Evolutionary conservation across 1,140 invertebrate genomes (phyloP), one percentile per base, ranked within the genome.

Genomic region (Drosophila lacteicornis): DNA sequence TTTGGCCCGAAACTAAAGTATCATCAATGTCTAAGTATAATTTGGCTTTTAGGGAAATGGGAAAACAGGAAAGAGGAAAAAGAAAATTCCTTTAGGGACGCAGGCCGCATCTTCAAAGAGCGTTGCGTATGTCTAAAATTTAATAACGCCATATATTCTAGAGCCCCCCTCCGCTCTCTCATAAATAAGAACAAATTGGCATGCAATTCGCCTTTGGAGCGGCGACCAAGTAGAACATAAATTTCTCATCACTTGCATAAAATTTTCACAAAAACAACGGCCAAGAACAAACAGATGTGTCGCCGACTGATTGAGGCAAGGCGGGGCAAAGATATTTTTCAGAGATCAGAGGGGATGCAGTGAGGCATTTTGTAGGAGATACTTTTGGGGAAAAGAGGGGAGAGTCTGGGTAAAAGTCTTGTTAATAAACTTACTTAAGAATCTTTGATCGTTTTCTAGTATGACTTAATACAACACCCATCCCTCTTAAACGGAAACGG

Each of bases 161-260:
- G 40, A 33, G 9, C 33, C 51, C 40, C 36, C 75, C 40, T 30
- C 75, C 27, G 12, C 56, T 33, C 36, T 68, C 71, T 66, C 84
- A 82, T 86, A 86, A 86, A 86, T 88, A 83, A 82, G 55, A 88
- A 60, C 80, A 87, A 86, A 87, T 86, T 86, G 84, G 84, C 83
- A 80, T 87, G 83, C 84, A 87, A 83, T 87, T 75, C 49, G 83
- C 84, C 67, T 71, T 56, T 81, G 55, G 75, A 81, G 61, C 71
- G 60, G 78, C 68, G 56, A 67, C 57, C 67, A 60, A 75, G 75
- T 78, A 87, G 84, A 69, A 83, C 83, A 86, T 86, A 83, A 86
- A 86, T 83, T 86, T 82, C 80, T 86, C 83, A 88, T 79, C 83
- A 86, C 83, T 86, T 88, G 83, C 83, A 88, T 87, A 80, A 80